Base-by-base conservation (phyloP, 2,113 vertebrate species). In the Puntigrus tetrazona region DNA sequence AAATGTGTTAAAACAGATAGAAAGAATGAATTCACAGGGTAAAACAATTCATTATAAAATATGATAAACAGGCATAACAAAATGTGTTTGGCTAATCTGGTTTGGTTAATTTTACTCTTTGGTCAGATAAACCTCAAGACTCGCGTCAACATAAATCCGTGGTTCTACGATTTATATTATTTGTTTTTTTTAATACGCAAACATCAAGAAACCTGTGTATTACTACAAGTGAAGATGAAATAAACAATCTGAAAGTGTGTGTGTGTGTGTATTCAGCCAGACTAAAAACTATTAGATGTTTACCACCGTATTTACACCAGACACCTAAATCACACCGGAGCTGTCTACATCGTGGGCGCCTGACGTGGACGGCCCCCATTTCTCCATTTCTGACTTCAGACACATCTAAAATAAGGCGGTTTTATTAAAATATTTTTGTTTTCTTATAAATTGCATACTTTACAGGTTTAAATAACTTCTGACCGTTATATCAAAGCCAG, bases 191-290 rank as follows among this genome's bases (percentile, higher is more conserved):
- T 61, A 14, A 77, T 63, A 65, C 59, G 27, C 25, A 31, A 63
- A 80, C n/a, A 45, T 52, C 20, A 2, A 80, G 41, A 80, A 80
- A 80, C 78, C 78, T 80, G 78, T 47, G 78, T 80, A 80, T 80
- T 80, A 80, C 78, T 80, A 80, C 25, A 57, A 57, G 1, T 57
- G 75, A 57, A 77, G 31, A 25, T 57, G 22, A 77, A 57, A 36
- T n/a, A 10, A 52, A 31, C 45, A 38, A 25, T 82, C n/a, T n/a
- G 20, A 25, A 38, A 18, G 4, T 61, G 38, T 74, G 14, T 55
- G 43, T 69, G 65, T 38, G 61, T 14, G 27, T 34, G 27, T 20
- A 0, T 69, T 27, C 1, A 59, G 34, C 22, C 34, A 38, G 76
- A 59, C 52, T 57, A n/a, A 45, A 74, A 50, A 75, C 45, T 16